A percentile compares a stretch with the other conserved stretches of the same genome.
phyloP scores from a whole-genome alignment of 2,113 vertebrate genomes.

The Lophochroa leadbeateri region DNA sequence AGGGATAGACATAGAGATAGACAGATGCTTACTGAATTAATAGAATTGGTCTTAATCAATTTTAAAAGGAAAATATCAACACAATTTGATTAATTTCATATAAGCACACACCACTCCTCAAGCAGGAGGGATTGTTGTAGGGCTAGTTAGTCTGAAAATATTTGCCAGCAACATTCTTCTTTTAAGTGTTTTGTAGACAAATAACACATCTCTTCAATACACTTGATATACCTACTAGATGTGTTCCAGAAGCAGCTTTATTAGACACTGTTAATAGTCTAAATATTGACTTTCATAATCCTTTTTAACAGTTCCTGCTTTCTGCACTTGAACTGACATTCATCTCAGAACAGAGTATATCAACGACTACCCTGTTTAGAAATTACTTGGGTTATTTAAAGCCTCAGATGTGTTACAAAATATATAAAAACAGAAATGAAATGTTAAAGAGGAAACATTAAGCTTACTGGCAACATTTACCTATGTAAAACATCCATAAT shows the following conservation, averaged over 20 bases:
- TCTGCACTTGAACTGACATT: background rate
- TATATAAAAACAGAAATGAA: background rate
- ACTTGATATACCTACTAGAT: background rate
- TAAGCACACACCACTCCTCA: background rate
- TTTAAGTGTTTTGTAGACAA: background rate
- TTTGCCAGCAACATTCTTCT: background rate
- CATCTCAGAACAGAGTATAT: background rate
- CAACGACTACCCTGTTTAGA: background rate
- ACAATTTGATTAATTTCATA: background rate
- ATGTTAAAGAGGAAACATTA: background rate
- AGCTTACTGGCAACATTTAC: background rate
- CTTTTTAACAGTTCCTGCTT: constrained; percentile 14
- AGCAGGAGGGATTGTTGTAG: background rate
- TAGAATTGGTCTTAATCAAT: background rate
- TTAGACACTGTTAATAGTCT: background rate
- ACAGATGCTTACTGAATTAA: background rate
- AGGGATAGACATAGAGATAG: background rate
- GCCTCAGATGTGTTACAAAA: background rate
- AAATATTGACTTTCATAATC: constrained; percentile 14
- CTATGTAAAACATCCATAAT: background rate
- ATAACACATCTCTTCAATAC: background rate
- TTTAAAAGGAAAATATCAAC: background rate
- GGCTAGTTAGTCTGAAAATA: background rate
- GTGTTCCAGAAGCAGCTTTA: background rate
- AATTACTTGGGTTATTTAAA: background rate